These are phyloP conservation scores for Pachyuromys duprasi DNA, from an alignment of 2,797 vertebrate species.

Conservation along the genomic window DNA sequence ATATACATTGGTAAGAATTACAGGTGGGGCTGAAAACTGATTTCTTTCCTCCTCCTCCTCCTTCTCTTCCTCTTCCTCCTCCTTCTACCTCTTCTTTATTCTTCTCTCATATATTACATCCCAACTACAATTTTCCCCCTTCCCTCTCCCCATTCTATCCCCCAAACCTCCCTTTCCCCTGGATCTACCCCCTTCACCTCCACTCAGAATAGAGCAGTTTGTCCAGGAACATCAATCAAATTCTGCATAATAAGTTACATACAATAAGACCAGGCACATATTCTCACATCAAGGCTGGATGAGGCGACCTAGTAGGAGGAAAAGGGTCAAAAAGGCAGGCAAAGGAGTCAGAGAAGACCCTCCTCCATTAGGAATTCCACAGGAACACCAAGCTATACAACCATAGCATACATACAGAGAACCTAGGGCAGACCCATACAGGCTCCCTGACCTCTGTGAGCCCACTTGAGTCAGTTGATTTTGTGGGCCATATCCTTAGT, in stretches of 20 bases:
- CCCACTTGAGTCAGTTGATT: background rate
- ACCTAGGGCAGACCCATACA: background rate
- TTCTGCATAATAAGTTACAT: background rate
- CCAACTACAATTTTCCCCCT: background rate
- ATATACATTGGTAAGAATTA: background rate
- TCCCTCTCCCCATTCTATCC: background rate
- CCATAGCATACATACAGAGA: background rate
- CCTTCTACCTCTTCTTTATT: background rate
- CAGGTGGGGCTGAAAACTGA: background rate
- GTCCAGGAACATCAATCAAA: background rate
- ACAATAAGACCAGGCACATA: background rate
- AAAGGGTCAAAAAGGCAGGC: background rate
- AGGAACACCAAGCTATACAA: background rate
- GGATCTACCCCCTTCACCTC: background rate
- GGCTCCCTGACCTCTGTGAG: background rate
- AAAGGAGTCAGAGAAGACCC: background rate
- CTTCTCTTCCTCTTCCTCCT: background rate
- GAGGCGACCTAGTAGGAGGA: background rate
- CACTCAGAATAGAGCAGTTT: background rate
- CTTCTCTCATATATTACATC: background rate
- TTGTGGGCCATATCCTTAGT: background rate
- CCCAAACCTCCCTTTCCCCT: background rate
- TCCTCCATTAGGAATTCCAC: background rate
- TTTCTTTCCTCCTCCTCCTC: background rate
- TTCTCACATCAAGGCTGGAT: background rate